These are phyloP conservation scores for Cuculus canorus DNA, from an alignment of 2,797 vertebrate species.

Conservation along the genomic window DNA sequence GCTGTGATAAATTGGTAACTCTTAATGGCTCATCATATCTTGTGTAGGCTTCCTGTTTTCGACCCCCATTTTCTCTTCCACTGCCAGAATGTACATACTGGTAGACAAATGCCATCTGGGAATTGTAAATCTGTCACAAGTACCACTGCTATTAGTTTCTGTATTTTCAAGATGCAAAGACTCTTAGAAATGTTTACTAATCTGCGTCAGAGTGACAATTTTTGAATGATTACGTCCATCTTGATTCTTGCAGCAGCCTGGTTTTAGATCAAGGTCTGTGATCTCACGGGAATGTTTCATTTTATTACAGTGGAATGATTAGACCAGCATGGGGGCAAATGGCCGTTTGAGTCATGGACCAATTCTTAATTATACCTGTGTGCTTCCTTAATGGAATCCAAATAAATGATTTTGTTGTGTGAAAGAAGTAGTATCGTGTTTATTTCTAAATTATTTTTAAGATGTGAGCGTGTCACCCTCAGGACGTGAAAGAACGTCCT, in stretches of 20 bases:
- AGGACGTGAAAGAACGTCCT: slow-evolving; percentile 24
- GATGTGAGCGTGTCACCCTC: slow-evolving; percentile 29
- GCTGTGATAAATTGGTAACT: background rate
- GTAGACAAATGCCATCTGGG: background rate
- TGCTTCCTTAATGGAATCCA: slow-evolving; percentile 62
- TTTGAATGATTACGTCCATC: background rate
- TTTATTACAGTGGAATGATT: background rate
- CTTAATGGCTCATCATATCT: background rate
- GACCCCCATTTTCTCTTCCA: background rate
- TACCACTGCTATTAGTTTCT: background rate
- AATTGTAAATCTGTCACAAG: background rate
- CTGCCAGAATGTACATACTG: accelerated
- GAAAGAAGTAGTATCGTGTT: slow-evolving; percentile 49
- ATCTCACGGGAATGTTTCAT: background rate
- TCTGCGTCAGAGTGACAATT: background rate
- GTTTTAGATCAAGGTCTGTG: background rate
- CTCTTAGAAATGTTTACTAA: background rate
- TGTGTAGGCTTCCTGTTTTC: background rate
- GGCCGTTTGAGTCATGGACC: slow-evolving; percentile 27
- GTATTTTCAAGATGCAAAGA: background rate
- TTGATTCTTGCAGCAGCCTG: background rate
- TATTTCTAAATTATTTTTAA: slow-evolving; percentile 59
- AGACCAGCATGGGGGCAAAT: background rate
- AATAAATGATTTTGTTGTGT: slow-evolving; percentile 38
- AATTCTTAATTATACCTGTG: slow-evolving; percentile 32